These are phyloP conservation scores for Drosophila kambysellisi DNA, from an alignment of 2,888 invertebrate genomes.

Conservation along the genomic window DNA sequence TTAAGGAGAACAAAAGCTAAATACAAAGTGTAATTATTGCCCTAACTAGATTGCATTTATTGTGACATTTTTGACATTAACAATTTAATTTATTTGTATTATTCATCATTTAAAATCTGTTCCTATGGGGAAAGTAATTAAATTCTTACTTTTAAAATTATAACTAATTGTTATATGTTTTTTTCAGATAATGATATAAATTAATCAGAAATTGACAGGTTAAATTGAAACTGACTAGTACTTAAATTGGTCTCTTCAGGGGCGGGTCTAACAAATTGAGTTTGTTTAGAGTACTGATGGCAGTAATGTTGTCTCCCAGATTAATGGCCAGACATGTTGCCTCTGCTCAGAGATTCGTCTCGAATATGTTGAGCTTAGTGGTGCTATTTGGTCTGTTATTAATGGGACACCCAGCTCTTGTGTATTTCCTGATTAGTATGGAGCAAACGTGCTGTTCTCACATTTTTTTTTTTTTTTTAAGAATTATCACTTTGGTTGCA, in stretches of 20 bases:
- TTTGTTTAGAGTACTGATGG: neutral
- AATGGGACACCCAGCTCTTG: neutral
- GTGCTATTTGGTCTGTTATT: neutral
- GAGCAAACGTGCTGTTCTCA: neutral
- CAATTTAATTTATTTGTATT: neutral
- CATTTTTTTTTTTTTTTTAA: neutral
- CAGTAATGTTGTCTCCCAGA: neutral
- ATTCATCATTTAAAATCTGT: neutral
- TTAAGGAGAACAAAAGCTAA: neutral
- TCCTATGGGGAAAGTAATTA: neutral
- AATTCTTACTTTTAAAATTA: neutral
- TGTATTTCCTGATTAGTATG: neutral
- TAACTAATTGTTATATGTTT: neutral
- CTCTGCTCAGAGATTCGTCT: neutral
- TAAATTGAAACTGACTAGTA: neutral
- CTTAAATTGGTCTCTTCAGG: neutral
- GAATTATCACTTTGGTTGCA: neutral
- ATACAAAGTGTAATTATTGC: neutral
- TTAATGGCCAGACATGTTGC: neutral
- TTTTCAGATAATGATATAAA: neutral
- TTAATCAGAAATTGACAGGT: neutral
- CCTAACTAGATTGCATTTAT: neutral
- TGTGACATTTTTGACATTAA: neutral
- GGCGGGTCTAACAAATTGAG: neutral
- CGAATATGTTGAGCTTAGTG: neutral